Conservation (phyloP, 1,140 invertebrate genomes). For the Macrotrachela quadricornifera region DNA sequence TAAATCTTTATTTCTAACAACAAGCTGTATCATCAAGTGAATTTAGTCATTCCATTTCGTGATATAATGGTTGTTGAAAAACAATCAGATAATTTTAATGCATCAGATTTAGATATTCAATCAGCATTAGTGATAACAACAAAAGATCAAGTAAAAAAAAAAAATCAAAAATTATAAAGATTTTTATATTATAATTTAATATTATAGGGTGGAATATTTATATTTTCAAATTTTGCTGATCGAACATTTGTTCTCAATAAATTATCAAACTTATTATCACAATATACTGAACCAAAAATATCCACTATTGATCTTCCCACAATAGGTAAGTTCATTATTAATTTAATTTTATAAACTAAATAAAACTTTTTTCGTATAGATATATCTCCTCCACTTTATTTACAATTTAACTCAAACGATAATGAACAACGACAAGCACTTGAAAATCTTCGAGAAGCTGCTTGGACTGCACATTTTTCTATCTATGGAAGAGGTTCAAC, state of each 20-base stretch:
- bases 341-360: no score
- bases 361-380: no score
- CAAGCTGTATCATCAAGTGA: conserved; percentile 58
- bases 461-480: conserved; percentile 73
- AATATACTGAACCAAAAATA: conserved; percentile 18
- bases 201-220: no score
- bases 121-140: no score
- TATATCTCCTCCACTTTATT: conserved; percentile 46
- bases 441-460: conserved; percentile 51
- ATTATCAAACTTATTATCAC: conserved; percentile 59
- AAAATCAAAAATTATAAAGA: no score
- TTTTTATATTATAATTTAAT: no score
- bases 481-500: conserved; percentile 48
- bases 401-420: conserved; percentile 48
- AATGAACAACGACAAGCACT: conserved; percentile 46
- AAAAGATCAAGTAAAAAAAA: no score
- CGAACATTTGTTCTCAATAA: conserved; percentile 68
- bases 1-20: neutral
- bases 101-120: no score
- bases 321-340: no score
- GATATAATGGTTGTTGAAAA: conserved; percentile 51
- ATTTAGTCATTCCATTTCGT: conserved; percentile 63
- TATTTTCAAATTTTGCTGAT: conserved; percentile 63
- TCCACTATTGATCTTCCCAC: no score
- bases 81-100: conserved; percentile 17